phyloP scores from a whole-genome alignment of 2,888 invertebrate species.

The Panopea generosa region DNA sequence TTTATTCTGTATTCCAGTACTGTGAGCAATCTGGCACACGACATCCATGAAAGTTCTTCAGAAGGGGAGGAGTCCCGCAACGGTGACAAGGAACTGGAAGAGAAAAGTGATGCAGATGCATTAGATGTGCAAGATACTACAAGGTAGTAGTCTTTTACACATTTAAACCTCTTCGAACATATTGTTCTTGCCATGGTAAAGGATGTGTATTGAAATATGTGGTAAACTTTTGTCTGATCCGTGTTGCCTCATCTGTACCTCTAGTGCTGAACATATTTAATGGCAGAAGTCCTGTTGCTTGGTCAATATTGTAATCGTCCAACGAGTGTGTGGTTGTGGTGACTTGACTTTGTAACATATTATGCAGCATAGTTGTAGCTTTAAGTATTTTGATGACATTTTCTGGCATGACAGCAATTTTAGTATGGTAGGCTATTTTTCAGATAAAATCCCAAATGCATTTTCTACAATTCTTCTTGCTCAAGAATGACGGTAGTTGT shows the following conservation, averaged over 20 bases:
- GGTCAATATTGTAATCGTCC: slow-evolving; percentile 5
- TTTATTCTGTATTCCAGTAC: slow-evolving; percentile 10
- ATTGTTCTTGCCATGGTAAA: slow-evolving; percentile 9
- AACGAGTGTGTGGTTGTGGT: slow-evolving; percentile 4
- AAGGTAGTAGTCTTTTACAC: slow-evolving; percentile 5
- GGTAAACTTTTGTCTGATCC: slow-evolving; percentile 4
- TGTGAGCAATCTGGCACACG: slow-evolving; percentile 7
- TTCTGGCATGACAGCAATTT: slow-evolving; percentile 10
- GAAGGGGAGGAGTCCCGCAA: slow-evolving; percentile 7
- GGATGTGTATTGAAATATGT: slow-evolving; percentile 7
- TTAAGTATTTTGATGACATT: slow-evolving; percentile 5
- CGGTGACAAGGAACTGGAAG: not conserved
- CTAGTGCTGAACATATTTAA: slow-evolving; percentile 2
- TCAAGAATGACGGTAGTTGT: slow-evolving; percentile 6
- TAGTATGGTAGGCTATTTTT: slow-evolving; percentile 6
- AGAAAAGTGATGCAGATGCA: not conserved
- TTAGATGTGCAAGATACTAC: slow-evolving; percentile 1
- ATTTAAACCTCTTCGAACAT: slow-evolving; percentile 1
- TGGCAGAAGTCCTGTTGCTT: slow-evolving; percentile 10
- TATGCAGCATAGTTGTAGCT: slow-evolving; percentile 8
- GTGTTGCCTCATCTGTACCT: slow-evolving; percentile 3
- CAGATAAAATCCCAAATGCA: slow-evolving; percentile 8
- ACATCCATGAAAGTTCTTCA: slow-evolving; percentile 2
- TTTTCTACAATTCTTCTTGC: slow-evolving; percentile 8
- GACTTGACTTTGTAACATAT: not conserved